Evolutionary conservation across 2,113 vertebrate species (phyloP), one percentile per base, ranked within the genome.

Genomic region (Pteruthius melanotis): DNA sequence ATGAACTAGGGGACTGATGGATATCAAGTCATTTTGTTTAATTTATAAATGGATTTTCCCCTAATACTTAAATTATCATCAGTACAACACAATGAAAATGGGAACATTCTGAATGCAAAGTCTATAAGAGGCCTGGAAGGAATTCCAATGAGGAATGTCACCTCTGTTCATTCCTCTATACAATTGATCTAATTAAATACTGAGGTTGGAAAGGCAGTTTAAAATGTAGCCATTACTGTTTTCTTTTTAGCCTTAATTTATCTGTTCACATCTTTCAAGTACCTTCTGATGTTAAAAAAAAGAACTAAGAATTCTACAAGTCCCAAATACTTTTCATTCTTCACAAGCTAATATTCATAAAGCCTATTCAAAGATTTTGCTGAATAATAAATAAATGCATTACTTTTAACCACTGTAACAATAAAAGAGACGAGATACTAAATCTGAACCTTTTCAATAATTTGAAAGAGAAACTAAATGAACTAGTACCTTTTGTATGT

Each of bases 11-110:
- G 99, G 99, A 99, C 99, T 99, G 99, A 99, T 99, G 99, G 99
- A 99, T 99, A 99, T 99, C 99, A 99, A 99, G 99, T 99, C 99
- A 99, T 99, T 99, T 99, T 99, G 99, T 99, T 99, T 99, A 99
- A 99, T 99, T 99, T 99, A 99, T 99, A 99, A 99, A 99, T 99
- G 99, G 99, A 99, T 99, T 99, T 99, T 98, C 98, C 99, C 98
- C 98, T 99, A 99, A 99, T 99, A 99, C 99, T 99, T 99, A 99
- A 99, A 99, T 99, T 99, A 99, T 99, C 98, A 99, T 98, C 98
- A 98, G 98, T 99, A 98, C 98, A 98, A 99, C 98, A 99, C 99
- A 99, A 99, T 99, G 98, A 98, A 99, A 99, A 98, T 98, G 98
- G 98, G 98, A 99, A 99, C 98, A 98, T 99, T 98, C 98, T 98